These are phyloP conservation scores for Drosophila aff. DNA, from an alignment of 1,140 invertebrate species.

Conservation along the genomic window DNA sequence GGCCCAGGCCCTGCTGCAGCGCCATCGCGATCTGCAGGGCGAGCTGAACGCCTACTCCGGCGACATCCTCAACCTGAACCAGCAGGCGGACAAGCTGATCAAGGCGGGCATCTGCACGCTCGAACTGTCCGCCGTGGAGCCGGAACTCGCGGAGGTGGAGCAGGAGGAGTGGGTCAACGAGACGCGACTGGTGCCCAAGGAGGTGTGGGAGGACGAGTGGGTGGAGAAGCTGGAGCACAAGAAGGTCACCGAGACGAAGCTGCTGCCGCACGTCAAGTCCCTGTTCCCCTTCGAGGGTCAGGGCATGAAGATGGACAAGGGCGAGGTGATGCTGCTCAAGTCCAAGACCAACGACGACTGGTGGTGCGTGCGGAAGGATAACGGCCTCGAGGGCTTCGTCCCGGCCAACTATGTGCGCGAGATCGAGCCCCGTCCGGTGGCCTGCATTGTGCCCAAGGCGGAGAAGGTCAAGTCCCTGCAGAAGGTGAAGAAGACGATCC, in stretches of 20 bases:
- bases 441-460: slow-evolving; percentile 91
- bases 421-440: slow-evolving; percentile 93
- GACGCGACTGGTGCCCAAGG: slow-evolving; percentile 92
- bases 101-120: slow-evolving; percentile 91
- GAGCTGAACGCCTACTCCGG: slow-evolving; percentile 96
- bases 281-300: slow-evolving; percentile 97
- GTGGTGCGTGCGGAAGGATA: slow-evolving; percentile 98
- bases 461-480: slow-evolving; percentile 93
- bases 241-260: slow-evolving; percentile 93
- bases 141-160: slow-evolving; percentile 88
- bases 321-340: slow-evolving; percentile 95
- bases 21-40: slow-evolving; percentile 95
- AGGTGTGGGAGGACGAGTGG: slow-evolving; percentile 96
- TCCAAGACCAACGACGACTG: slow-evolving; percentile 98
- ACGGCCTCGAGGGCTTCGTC: slow-evolving; percentile 97
- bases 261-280: slow-evolving; percentile 92
- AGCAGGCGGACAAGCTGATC: slow-evolving; percentile 93
- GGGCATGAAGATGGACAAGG: slow-evolving; percentile 96
- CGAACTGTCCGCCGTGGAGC: slow-evolving; percentile 89
- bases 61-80: slow-evolving; percentile 94
- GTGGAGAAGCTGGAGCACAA: slow-evolving; percentile 93
- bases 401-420: slow-evolving; percentile 98
- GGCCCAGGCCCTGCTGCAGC: slow-evolving; percentile 93
- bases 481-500: slow-evolving; percentile 95
- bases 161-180: slow-evolving; percentile 92